Evolutionary conservation across 2,888 invertebrate genomes (phyloP), one percentile per base, ranked within the genome.

Genomic region (Isotomurus palustris): DNA sequence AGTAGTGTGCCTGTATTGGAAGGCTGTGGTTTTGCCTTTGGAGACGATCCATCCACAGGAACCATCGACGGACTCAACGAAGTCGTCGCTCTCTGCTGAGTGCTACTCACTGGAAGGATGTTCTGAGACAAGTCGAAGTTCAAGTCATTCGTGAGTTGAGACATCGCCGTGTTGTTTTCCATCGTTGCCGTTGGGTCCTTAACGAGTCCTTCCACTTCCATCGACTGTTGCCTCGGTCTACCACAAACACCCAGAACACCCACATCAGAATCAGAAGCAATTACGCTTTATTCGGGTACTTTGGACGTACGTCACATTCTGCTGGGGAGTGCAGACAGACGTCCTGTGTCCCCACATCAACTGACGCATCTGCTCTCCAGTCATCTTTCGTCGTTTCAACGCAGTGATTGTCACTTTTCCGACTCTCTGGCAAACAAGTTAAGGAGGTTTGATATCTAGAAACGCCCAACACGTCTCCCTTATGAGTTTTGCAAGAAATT

Each of bases 331-430:
- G 8, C 88, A 88, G 67, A 91, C 88, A 1, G 90, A 90, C 29
- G 88, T 88, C 27, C 91, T 62, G 14, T 72, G 80, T 14, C 91
- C 91, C 91, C 92, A 92, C 91, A 92, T 92, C 38, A 91, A 79
- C 44, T 87, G 81, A 4, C 91, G 79, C 76, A 92, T 79, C 74
- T 90, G 86, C 75, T 92, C 91, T 0, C 91, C 91, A 4, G 87
- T 88, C 80, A 91, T 85, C 29, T 87, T 86, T 52, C 88, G 82
- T 72, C 88, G 86, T 66, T 88, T 84, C 56, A 92, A 76, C 61
- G 89, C 91, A 41, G 83, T 84, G 73, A 91, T 84, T 0, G 91
- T 91, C 32, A 91, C 90, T 76, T 87, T 88, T 2, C 91, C 91
- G 1, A 91, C 91, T 58, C 89, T 82, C 88, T 87, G 73, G 45